Conservation (phyloP, 2,888 invertebrate species). For the Physocephala rufipes region DNA sequence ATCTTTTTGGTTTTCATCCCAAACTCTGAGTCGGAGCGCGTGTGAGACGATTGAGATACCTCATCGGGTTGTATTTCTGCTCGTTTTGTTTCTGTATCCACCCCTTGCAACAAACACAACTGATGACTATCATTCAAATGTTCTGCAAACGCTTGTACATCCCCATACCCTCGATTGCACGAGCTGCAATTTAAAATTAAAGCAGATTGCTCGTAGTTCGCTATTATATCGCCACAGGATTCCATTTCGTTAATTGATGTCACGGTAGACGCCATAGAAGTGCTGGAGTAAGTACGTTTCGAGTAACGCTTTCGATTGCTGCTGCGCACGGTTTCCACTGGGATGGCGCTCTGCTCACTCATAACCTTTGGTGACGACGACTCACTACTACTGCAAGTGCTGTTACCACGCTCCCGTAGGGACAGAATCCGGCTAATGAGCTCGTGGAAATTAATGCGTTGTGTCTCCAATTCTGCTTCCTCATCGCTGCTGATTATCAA, state of each 20-base stretch:
- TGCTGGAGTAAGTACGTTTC: conserved; percentile 46
- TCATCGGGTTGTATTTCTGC: no score
- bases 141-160: conserved; percentile 48
- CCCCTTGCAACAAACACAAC: conserved; percentile 33
- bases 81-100: not conserved
- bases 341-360: not conserved
- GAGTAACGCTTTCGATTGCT: conserved; percentile 20
- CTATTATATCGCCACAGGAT: conserved; percentile 53
- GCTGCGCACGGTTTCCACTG: not conserved
- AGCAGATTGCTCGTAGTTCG: conserved; percentile 51
- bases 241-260: conserved; percentile 48
- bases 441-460: conserved; percentile 57
- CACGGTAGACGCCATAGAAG: conserved; percentile 45
- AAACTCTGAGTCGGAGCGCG: no score
- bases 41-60: no score
- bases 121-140: conserved; percentile 53
- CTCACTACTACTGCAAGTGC: conserved; percentile 41
- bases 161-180: conserved; percentile 53
- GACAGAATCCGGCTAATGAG: conserved; percentile 37
- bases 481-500: conserved; percentile 59
- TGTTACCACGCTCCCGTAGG: conserved; percentile 39
- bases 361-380: conserved; percentile 28
- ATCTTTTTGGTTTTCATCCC: no score
- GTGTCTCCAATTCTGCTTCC: conserved; percentile 59
- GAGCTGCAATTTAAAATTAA: conserved; percentile 54